phyloP scores from a whole-genome alignment of 30 jellyfish, hydroid and myxozoan genomes.

The Chrysaora quinquecirrha region DNA sequence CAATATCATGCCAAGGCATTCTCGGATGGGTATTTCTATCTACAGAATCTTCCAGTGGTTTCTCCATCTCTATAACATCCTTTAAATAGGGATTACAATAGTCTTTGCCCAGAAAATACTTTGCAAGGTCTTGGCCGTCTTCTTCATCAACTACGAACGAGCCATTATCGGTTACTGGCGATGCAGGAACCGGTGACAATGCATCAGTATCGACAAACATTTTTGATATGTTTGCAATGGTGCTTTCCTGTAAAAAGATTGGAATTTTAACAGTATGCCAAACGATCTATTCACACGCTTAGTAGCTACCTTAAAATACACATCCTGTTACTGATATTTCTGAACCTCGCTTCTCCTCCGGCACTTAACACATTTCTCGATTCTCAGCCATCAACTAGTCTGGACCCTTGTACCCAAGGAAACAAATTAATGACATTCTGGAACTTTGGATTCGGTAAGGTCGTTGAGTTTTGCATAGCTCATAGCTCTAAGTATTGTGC shows the following conservation, averaged over 20 bases:
- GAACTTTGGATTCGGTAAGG: too few species aligned
- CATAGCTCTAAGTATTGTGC: too few species aligned
- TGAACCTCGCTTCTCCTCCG: too few species aligned
- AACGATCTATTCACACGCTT: too few species aligned
- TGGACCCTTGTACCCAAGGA: too few species aligned
- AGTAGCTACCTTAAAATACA: too few species aligned
- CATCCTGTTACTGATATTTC: too few species aligned
- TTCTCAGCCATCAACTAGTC: too few species aligned
- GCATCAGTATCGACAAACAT: conserved; percentile 64
- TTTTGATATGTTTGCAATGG: conserved; percentile 53
- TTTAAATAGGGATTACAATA: conserved; percentile 83
- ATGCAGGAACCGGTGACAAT: conserved; percentile 8
- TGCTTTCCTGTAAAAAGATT: conserved; percentile 74
- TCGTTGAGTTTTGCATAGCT: too few species aligned
- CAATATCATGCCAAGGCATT: conserved; percentile 99
- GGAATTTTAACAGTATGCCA: too few species aligned
- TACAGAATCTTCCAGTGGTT: conserved; percentile 81
- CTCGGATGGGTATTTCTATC: conserved; percentile 77
- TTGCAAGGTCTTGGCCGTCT: conserved; percentile 26
- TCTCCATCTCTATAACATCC: conserved; percentile 77
- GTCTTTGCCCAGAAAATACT: conserved; percentile 86
- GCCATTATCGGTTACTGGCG: conserved; percentile 13
- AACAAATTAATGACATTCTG: too few species aligned
- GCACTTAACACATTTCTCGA: too few species aligned
- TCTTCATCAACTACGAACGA: conserved; percentile 3